Conservation (phyloP, 2,797 vertebrate species). For the Acanthiza pusilla region DNA sequence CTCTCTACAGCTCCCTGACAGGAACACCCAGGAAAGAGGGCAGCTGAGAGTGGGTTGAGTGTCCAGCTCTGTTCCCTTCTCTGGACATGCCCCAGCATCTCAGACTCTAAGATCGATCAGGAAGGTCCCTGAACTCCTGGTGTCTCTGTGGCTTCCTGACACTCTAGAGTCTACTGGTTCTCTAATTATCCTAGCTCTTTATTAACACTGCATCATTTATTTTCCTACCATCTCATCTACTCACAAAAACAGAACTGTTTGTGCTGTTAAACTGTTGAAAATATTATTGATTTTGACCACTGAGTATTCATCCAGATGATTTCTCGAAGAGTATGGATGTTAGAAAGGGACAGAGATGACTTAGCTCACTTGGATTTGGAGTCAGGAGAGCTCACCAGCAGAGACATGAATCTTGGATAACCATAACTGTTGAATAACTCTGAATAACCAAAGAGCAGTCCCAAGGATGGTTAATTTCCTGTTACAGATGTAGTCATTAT, state of each 20-base stretch:
- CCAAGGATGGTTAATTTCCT: not conserved
- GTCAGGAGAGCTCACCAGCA: not conserved
- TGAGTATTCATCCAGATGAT: not conserved
- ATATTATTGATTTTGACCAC: not conserved
- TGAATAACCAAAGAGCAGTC: not conserved
- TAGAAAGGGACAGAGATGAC: not conserved
- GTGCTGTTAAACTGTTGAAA: not conserved
- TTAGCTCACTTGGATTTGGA: not conserved
- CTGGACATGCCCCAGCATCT: not conserved
- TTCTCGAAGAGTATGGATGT: not conserved
- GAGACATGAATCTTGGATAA: not conserved
- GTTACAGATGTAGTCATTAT: not conserved
- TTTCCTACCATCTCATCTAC: not conserved
- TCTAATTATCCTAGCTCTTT: not conserved
- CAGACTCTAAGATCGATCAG: not conserved
- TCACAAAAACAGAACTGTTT: not conserved
- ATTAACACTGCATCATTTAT: not conserved
- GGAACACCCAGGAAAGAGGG: not conserved
- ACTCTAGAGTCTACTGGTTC: not conserved
- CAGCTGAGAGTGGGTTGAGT: not conserved
- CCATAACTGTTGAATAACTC: not conserved
- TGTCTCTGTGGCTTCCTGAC: not conserved
- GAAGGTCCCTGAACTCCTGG: not conserved
- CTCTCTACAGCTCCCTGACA: not conserved
- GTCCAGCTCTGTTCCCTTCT: not conserved